Conservation (phyloP, 2,797 vertebrate species). For the Zalophus californianus region DNA sequence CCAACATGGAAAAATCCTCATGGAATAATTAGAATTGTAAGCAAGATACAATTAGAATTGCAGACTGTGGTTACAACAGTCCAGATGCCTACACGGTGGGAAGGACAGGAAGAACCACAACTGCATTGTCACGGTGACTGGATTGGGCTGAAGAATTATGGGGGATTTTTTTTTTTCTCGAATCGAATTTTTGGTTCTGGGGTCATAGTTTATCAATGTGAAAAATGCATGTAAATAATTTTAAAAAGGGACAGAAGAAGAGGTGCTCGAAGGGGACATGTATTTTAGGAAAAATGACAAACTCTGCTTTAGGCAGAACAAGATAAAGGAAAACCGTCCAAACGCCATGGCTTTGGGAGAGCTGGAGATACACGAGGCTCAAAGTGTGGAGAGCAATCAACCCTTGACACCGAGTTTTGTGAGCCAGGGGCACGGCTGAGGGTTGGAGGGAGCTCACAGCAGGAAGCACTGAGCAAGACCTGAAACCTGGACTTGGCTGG, state of each 20-base stretch:
- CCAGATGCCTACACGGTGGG: not conserved
- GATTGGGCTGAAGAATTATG: not conserved
- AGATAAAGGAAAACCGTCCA: not conserved
- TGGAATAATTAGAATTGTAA: conserved; percentile 25
- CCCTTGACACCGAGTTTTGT: not conserved
- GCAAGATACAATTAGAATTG: conserved; percentile 24
- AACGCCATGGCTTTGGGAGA: not conserved
- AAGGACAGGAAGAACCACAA: conserved; percentile 1
- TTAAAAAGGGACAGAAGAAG: not conserved
- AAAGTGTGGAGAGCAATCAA: not conserved
- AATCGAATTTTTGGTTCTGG: not conserved
- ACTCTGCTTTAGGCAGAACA: not conserved
- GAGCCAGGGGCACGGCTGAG: not conserved
- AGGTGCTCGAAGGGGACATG: not conserved
- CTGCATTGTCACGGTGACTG: not conserved
- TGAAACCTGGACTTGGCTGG: not conserved
- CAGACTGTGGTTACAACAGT: not conserved
- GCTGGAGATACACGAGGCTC: not conserved
- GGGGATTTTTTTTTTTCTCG: not conserved
- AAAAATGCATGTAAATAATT: conserved; percentile 37
- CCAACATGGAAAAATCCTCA: conserved; percentile 32
- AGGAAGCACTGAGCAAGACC: not conserved
- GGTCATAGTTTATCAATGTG: not conserved
- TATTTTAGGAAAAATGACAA: conserved; percentile 51
- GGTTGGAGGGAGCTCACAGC: not conserved